Evolutionary conservation across 64 coral and sea anemone species (phyloP).

Genomic region (Stichodactyla mertensii): DNA sequence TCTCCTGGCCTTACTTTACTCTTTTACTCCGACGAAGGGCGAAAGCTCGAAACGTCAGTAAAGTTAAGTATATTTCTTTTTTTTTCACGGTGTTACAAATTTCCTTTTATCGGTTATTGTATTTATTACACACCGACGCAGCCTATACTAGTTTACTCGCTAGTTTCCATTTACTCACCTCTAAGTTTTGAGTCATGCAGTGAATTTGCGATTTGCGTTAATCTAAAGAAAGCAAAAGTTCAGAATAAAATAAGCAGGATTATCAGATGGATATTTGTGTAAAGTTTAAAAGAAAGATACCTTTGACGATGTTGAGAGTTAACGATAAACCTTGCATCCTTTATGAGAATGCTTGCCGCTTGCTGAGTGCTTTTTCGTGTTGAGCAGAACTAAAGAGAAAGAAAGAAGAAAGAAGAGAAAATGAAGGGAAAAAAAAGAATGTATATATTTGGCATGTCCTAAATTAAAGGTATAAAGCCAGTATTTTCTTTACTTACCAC

Average conservation of each 20-base stretch:
- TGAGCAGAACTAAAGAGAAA: conserved; percentile 72
- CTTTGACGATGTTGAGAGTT: conserved; percentile 97
- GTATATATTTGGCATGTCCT: neutral
- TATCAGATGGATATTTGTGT: neutral
- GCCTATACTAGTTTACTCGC: too few relatives aligned
- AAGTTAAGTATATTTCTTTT: too few relatives aligned
- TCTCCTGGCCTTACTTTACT: too few relatives aligned
- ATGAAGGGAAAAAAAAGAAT: neutral
- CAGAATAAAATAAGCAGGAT: neutral
- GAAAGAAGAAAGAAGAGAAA: too few relatives aligned
- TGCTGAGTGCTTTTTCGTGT: conserved; percentile 92
- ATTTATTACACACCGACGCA: too few relatives aligned
- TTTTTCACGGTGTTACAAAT: too few relatives aligned
- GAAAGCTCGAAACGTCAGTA: too few relatives aligned
- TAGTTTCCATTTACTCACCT: too few relatives aligned
- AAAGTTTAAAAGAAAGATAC: conserved; percentile 2
- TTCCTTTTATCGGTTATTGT: too few relatives aligned
- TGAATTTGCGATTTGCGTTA: conserved; percentile 75
- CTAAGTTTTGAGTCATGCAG: conserved; percentile 92
- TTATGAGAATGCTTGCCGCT: conserved; percentile 75
- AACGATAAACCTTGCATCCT: conserved; percentile 93
- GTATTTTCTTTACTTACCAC: conserved; percentile 60
- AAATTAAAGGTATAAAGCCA: neutral
- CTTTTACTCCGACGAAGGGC: too few relatives aligned
- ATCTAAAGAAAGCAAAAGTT: conserved; percentile 29